Conservation (phyloP, 2,888 invertebrate genomes). For the Papilio demoleus region DNA sequence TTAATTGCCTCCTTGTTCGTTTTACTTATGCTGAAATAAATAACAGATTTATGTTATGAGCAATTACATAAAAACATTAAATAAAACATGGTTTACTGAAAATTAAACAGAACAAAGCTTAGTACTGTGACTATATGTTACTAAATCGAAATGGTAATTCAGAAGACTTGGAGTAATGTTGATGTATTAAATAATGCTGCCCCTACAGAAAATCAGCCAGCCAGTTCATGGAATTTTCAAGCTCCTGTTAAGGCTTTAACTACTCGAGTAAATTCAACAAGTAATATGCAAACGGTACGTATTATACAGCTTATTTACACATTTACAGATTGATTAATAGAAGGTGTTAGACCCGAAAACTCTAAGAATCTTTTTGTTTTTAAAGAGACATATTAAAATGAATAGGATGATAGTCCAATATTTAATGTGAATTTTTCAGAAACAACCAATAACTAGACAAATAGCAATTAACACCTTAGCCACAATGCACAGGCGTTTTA, state of each 20-base stretch:
- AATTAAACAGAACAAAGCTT: not conserved
- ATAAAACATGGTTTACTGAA: constrained; percentile 12
- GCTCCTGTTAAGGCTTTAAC: constrained; percentile 64
- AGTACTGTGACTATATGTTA: constrained; percentile 9
- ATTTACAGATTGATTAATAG: too few relatives aligned
- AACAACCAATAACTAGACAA: constrained; percentile 83
- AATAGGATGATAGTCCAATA: not conserved
- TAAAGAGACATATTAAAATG: too few relatives aligned
- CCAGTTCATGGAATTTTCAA: constrained; percentile 70
- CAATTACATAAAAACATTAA: not conserved
- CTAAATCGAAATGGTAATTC: constrained; percentile 74
- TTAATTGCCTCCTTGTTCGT: constrained; percentile 2
- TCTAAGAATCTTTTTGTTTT: too few relatives aligned
- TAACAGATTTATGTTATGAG: not conserved
- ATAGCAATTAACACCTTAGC: constrained; percentile 88
- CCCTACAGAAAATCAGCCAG: constrained; percentile 57
- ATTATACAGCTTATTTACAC: not conserved
- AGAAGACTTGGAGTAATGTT: constrained; percentile 71
- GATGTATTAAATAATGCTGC: constrained; percentile 64
- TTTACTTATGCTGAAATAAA: constrained; percentile 4
- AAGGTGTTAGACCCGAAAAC: too few relatives aligned
- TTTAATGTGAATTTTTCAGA: constrained; percentile 60
- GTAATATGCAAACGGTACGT: constrained; percentile 71
- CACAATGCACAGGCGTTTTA: constrained; percentile 83
- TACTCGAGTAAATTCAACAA: constrained; percentile 57